Base-by-base conservation (phyloP, 2,888 invertebrate genomes). In the Trypoxylon attenuatum region DNA sequence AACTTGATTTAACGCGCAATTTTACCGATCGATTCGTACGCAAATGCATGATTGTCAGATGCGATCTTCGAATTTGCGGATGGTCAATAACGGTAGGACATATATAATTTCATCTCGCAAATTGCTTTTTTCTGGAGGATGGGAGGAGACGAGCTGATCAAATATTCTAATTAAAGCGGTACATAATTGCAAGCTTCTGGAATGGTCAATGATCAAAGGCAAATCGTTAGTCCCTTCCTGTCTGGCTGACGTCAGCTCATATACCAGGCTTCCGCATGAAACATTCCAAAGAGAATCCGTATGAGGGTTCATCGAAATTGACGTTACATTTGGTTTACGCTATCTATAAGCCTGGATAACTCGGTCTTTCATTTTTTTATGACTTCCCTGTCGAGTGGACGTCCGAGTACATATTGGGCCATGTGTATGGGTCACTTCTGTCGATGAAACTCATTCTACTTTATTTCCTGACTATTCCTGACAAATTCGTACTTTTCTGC, bases 81-180 rank as follows among this genome's bases (percentile, higher is more conserved):
- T n/a, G n/a, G n/a, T n/a, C n/a, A n/a, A n/a, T n/a, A n/a, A n/a
- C n/a, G n/a, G n/a, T n/a, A n/a, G n/a, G n/a, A n/a, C n/a, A n/a
- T n/a, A n/a, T n/a, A n/a, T 19, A 21, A 18, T 33, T n/a, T 47
- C 10, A 33, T 18, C 8, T 19, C 8, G 5, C 18, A 47, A 47
- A 47, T 47, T 29, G 16, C 21, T 33, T 10, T 18, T 38, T 38
- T 13, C 16, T 29, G n/a, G n/a, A n/a, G n/a, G n/a, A n/a, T n/a
- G n/a, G n/a, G n/a, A n/a, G n/a, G n/a, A n/a, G 15, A 38, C 10
- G 3, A 21, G 43, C 16, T 47, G 49, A 21, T 47, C 59, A 55
- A 68, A 59, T 66, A 68, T 49, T 42, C 66, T 56, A 66, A 66
- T 68, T 68, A 66, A 61, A 69, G 63, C 50, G 69, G 19, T 54